Base-by-base conservation (phyloP, 2,888 invertebrate species). In the Chrysotoxum bicinctum region DNA sequence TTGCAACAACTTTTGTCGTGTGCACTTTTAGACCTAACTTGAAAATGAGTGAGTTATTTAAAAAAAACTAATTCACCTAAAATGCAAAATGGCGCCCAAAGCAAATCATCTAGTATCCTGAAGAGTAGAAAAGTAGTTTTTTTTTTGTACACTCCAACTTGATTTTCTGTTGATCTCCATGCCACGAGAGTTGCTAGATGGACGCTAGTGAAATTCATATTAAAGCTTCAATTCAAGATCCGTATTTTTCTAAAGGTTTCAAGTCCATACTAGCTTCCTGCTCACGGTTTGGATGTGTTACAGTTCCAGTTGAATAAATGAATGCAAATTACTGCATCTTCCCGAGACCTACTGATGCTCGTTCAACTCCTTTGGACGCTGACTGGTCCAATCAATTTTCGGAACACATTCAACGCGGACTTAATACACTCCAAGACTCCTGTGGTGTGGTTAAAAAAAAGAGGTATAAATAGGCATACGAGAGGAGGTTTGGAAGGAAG, bases 311-410 rank as follows among this genome's bases (percentile, higher is more conserved):
- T 79, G 84, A 76, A 84, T 84, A 75, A 72, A 84, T 79, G 80
- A 80, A 84, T 84, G 85, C 81, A 85, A 85, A 85, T 85, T 76
- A 81, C 81, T 85, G 81, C 76, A 81, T 85, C 85, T 76, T 81
- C 85, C 54, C 81, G 68, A 81, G 76, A 81, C 72, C 81, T 69
- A 62, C 52, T 66, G n/a, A n/a, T n/a, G 64, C 69, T 74, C 37
- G 40, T 64, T 72, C 45, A 1, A 66, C 48, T 43, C 45, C 26
- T 26, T 26, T 43, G 80, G 68, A 75, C 80, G 70, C 52, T 85
- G 85, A 85, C 85, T 85, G 85, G 73, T 81, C 77, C 85, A 85
- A 85, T 85, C 85, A 85, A 85, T 85, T 85, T 85, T 85, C 81
- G 69, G 81, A 76, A 81, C 76, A 85, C 81, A 76, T 69, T 81